Percentiles rank a stretch among this genome's conserved stretches.
These are phyloP conservation scores for Volucella bombylans DNA, from an alignment of 2,888 invertebrate species.

Conservation along the genomic window DNA sequence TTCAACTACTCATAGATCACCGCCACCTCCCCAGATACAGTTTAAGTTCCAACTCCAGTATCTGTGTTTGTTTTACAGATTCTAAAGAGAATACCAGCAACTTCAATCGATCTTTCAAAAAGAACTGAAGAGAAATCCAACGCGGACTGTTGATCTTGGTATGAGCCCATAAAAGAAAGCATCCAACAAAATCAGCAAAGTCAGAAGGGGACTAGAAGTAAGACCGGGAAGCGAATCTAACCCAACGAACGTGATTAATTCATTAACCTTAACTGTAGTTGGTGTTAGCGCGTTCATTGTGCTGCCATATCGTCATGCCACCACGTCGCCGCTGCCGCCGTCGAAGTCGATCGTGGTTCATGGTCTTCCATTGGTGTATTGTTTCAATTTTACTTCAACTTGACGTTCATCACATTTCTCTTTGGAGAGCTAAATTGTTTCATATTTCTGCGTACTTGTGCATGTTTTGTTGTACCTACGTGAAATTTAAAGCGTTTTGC, in stretches of 20 bases:
- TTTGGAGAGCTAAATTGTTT: conserved; percentile 47
- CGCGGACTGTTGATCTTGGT: neutral
- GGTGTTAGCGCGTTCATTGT: conserved; percentile 27
- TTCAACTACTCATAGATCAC: neutral
- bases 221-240: neutral
- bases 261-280: conserved; percentile 68
- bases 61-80: conserved; percentile 1
- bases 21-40: too few relatives aligned
- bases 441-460: conserved; percentile 60
- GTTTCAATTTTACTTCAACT: conserved; percentile 28
- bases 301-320: neutral
- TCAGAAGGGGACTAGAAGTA: neutral
- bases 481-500: conserved; percentile 50
- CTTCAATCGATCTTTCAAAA: too few relatives aligned
- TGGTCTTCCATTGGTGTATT: conserved; percentile 17
- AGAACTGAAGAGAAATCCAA: conserved; percentile 22
- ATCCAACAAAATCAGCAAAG: neutral
- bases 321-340: too few relatives aligned
- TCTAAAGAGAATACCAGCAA: neutral
- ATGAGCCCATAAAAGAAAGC: conserved; percentile 12
- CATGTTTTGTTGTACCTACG: conserved; percentile 25
- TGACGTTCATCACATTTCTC: conserved; percentile 37
- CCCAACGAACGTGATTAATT: conserved; percentile 63
- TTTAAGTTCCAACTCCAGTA: too few relatives aligned
- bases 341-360: conserved; percentile 34